A percentile compares a stretch with the other conserved stretches of the same genome.
Conservation (phyloP, 2,888 invertebrate genomes). For the Prenolepis imparis region DNA sequence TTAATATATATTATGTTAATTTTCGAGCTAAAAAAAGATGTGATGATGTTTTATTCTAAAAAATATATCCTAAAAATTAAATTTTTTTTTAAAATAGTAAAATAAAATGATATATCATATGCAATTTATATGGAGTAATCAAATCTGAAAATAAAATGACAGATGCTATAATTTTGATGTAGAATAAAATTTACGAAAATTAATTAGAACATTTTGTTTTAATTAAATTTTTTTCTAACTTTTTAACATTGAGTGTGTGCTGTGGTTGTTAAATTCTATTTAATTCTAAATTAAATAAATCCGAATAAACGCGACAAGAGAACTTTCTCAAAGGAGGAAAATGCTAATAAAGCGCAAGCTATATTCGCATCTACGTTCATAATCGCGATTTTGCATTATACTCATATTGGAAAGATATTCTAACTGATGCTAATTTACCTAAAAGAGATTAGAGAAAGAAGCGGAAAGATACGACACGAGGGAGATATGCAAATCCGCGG, state of each 20-base stretch:
- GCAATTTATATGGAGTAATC: background rate
- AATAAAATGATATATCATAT: background rate
- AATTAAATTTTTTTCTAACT: no score
- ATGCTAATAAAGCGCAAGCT: constrained; percentile 18
- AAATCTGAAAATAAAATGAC: background rate
- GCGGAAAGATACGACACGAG: constrained; percentile 32
- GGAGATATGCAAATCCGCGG: constrained; percentile 63
- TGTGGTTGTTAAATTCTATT: no score
- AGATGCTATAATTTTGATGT: background rate
- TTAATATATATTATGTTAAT: background rate
- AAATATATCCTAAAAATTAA: background rate
- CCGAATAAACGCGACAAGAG: background rate
- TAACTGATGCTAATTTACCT: constrained; percentile 58
- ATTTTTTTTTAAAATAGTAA: background rate
- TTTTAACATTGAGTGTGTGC: background rate
- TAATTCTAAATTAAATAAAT: background rate
- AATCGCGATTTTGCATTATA: constrained; percentile 6
- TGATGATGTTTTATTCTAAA: background rate
- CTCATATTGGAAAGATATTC: constrained; percentile 15
- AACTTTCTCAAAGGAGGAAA: background rate
- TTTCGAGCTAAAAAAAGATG: background rate
- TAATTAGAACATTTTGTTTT: background rate
- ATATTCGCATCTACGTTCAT: constrained; percentile 16
- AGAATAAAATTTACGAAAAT: background rate
- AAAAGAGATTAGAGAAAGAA: constrained; percentile 62